Percentiles rank a stretch among this genome's conserved stretches.
Conservation (phyloP, 2,888 invertebrate species). For the Galeopsomyia nigrocyanea region DNA sequence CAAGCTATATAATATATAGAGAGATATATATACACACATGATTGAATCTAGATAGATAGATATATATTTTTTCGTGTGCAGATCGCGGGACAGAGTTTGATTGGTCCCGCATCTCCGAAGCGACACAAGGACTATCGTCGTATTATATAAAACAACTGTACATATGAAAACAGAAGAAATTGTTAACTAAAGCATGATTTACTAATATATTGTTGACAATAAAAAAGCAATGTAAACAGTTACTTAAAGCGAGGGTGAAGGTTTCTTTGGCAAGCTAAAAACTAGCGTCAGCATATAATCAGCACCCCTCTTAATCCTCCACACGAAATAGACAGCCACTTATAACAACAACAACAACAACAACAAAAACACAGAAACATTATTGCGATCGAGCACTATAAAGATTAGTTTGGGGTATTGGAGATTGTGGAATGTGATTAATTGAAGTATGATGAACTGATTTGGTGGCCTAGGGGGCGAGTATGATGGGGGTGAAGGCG, state of each 20-base stretch:
- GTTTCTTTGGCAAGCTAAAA: constrained; percentile 63
- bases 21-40: neutral
- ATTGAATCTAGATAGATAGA: constrained; percentile 17
- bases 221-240: constrained; percentile 56
- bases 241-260: constrained; percentile 63
- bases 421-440: too few species aligned
- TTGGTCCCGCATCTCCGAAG: neutral
- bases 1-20: constrained; percentile 15
- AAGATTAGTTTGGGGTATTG: neutral
- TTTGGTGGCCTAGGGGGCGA: constrained; percentile 64
- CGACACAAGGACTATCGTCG: too few species aligned
- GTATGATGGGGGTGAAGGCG: constrained; percentile 68
- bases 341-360: too few species aligned
- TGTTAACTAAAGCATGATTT: constrained; percentile 62
- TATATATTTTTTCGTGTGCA: constrained; percentile 34
- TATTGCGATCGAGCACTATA: constrained; percentile 4
- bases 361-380: too few species aligned
- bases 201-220: constrained; percentile 63
- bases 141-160: constrained; percentile 49
- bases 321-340: constrained; percentile 15
- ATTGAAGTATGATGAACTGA: constrained; percentile 55
- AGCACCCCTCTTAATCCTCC: constrained; percentile 55
- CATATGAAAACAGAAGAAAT: constrained; percentile 50
- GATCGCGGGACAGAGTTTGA: neutral
- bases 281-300: too few species aligned